Conservation (phyloP, 2,888 invertebrate species). For the Oligia fasciuncula region DNA sequence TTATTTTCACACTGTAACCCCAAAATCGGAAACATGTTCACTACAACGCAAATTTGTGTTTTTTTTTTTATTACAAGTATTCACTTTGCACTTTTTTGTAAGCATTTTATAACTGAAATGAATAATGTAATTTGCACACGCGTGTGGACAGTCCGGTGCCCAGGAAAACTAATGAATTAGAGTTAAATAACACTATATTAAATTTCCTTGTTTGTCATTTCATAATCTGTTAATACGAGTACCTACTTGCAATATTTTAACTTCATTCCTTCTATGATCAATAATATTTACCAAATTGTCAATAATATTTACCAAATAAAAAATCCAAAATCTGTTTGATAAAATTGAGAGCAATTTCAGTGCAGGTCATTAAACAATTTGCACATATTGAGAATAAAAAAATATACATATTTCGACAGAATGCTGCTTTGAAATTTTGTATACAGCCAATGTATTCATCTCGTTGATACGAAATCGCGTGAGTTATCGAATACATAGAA, state of each 20-base stretch:
- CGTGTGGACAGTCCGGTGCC: constrained; percentile 57
- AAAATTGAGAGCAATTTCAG: constrained; percentile 13
- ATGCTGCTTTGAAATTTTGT: constrained; percentile 18
- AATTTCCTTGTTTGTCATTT: constrained; percentile 63
- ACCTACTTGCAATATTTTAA: constrained; percentile 2
- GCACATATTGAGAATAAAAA: not conserved
- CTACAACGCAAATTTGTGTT: constrained; percentile 17
- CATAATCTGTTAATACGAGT: constrained; percentile 45
- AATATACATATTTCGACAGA: not conserved
- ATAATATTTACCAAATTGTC: not conserved
- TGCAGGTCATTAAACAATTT: not conserved
- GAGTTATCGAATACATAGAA: constrained; percentile 80
- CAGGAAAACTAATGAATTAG: constrained; percentile 75
- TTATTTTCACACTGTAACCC: constrained; percentile 57
- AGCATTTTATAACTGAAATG: constrained; percentile 10
- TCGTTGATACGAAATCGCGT: constrained; percentile 69
- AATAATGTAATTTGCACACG: constrained; percentile 40
- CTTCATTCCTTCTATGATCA: constrained; percentile 9
- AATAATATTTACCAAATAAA: not conserved
- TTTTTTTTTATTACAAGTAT: constrained; percentile 17
- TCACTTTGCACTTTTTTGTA: constrained; percentile 23
- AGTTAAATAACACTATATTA: constrained; percentile 20
- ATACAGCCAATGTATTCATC: constrained; percentile 22
- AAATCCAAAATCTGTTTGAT: not conserved
- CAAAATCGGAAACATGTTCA: constrained; percentile 45